These are phyloP conservation scores for Dysidea cf. avara DNA, from an alignment of 37 sponge, comb jelly and placozoan species.

Conservation along the genomic window DNA sequence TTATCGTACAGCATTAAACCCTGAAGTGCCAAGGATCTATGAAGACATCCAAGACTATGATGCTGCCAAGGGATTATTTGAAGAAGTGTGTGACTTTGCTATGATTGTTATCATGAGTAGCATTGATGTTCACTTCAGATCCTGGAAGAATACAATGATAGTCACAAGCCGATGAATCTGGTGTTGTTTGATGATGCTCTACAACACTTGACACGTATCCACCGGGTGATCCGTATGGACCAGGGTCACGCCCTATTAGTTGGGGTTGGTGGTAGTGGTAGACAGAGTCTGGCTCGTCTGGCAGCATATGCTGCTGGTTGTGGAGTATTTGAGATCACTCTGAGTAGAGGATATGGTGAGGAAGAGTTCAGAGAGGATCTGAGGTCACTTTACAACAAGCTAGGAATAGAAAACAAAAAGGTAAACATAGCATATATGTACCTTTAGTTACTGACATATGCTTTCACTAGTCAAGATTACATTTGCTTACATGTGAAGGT, in stretches of 20 bases:
- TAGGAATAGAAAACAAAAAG: conserved; percentile 95
- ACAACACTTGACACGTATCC: conserved; percentile 92
- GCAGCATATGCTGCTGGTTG: conserved; percentile 97
- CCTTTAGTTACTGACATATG: too few species aligned
- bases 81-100: too few species aligned
- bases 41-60: conserved; percentile 95
- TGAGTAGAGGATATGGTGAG: conserved; percentile 97
- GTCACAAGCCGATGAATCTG: conserved; percentile 88
- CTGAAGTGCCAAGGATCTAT: conserved; percentile 88
- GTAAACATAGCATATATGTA: too few species aligned
- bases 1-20: conserved; percentile 84
- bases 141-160: conserved; percentile 93
- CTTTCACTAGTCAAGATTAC: too few species aligned
- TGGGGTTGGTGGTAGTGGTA: conserved; percentile 98
- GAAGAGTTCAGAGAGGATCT: conserved; percentile 96
- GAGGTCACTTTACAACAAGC: conserved; percentile 90
- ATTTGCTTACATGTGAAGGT: too few species aligned
- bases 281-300: conserved; percentile 93
- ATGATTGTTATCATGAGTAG: too few species aligned
- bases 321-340: conserved; percentile 97
- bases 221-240: conserved; percentile 95
- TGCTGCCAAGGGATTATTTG: conserved; percentile 86
- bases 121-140: conserved; percentile 70
- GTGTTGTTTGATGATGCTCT: conserved; percentile 99
- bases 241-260: conserved; percentile 95